Base-by-base conservation (phyloP, 64 coral and sea anemone genomes). In the Stichodactyla mertensii region DNA sequence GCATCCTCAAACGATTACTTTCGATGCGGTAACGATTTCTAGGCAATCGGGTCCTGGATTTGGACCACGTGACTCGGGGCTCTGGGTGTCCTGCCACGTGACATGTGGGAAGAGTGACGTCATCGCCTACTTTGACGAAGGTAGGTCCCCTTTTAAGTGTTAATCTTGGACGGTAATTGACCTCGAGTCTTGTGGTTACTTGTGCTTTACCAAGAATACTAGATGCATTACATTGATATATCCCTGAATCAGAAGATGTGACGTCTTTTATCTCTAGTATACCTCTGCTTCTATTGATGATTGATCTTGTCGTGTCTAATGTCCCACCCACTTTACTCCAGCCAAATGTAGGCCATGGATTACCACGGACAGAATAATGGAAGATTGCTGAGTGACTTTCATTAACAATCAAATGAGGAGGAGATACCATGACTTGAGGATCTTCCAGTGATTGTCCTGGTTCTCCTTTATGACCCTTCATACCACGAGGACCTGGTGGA, bases 41-140 rank as follows among this genome's bases (percentile, higher is more conserved):
- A 3, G 92, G 71, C 16, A 89, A 22, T 27, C 86, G 77, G 16
- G 74, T 87, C 28, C 62, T 84, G 5, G 84, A 87, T 67, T 87
- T 87, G 6, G 83, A 86, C 92, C 92, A 93, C 0, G 77, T 89
- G 60, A 93, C n/a, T 5, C 69, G 64, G 54, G 92, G 92, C 52
- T 51, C 26, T 8, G 92, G 92, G 52, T 93, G 52, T 19, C 92
- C 92, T 19, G 27, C 86, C 55, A 89, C 92, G 78, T 89, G 60
- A 87, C 88, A 93, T 18, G n/a, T 28, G 4, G 89, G 89, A 10
- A 94, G 55, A 66, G 67, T 77, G 52, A 82, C 56, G 18, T 90
- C 59, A 31, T 64, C 55, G 24, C 71, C 87, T 24, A 70, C 77
- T 12, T 58, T 15, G 24, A 23, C 51, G 16, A 89, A 55, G 8